Evolutionary conservation across 2,888 invertebrate genomes (phyloP).

Genomic region (Pterostichus niger): DNA sequence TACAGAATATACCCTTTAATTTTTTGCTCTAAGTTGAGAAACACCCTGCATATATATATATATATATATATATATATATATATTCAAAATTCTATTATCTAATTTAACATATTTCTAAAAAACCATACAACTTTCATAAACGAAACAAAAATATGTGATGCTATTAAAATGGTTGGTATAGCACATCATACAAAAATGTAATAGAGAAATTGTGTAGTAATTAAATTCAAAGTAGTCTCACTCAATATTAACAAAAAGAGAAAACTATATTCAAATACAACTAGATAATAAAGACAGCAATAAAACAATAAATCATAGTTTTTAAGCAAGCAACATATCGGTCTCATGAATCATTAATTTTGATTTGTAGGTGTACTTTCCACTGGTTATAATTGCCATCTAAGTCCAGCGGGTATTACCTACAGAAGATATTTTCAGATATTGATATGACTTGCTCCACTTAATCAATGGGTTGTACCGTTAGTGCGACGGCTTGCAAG

Average conservation of each 20-base stretch:
- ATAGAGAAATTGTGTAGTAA: too few species aligned
- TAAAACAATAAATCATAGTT: conserved; percentile 16
- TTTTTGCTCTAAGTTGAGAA: too few species aligned
- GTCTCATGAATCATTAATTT: conserved; percentile 62
- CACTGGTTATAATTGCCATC: conserved; percentile 57
- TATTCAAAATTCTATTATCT: too few species aligned
- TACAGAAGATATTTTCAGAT: conserved; percentile 20
- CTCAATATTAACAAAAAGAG: conserved; percentile 1
- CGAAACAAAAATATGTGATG: too few species aligned
- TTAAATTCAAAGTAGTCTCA: too few species aligned
- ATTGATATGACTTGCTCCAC: conserved; percentile 52
- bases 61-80: too few species aligned
- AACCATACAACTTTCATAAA: too few species aligned
- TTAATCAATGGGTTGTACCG: conserved; percentile 34
- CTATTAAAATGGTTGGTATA: too few species aligned
- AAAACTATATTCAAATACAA: neutral
- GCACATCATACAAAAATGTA: too few species aligned
- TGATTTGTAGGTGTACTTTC: conserved; percentile 66
- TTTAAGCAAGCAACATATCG: neutral
- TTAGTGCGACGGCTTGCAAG: conserved; percentile 24
- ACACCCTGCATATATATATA: too few species aligned
- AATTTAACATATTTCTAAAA: too few species aligned
- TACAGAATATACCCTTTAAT: too few species aligned
- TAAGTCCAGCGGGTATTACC: conserved; percentile 22
- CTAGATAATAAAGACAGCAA: conserved; percentile 8